Percentiles rank a stretch among this genome's conserved stretches.
phyloP scores from a whole-genome alignment of 2,113 vertebrate genomes.

The Coryphaenoides rupestris region DNA sequence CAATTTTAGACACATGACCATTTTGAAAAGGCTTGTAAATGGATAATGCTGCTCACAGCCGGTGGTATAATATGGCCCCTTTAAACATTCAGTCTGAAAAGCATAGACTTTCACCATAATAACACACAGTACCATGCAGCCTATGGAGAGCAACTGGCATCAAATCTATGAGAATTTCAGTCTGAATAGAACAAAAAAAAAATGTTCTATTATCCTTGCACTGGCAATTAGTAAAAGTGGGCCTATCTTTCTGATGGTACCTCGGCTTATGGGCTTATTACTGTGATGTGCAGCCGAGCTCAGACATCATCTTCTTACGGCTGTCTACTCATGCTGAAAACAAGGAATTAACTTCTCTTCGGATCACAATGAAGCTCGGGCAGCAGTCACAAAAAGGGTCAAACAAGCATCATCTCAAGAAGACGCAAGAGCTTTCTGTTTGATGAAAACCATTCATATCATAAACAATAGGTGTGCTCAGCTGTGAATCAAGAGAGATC shows the following conservation, averaged over 20 bases:
- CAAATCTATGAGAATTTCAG: background rate
- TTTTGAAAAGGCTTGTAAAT: too few species aligned
- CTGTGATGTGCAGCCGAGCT: background rate
- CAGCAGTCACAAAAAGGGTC: conserved; percentile 14
- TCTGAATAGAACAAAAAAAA: background rate
- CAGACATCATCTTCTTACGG: conserved; percentile 2
- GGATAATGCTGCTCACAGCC: too few species aligned
- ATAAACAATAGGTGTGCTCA: conserved; percentile 33
- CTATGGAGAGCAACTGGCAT: too few species aligned
- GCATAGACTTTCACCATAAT: too few species aligned
- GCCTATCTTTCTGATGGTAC: too few species aligned
- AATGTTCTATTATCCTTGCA: too few species aligned
- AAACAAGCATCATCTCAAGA: conserved; percentile 12
- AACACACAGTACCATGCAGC: too few species aligned
- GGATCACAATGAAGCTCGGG: conserved; percentile 25
- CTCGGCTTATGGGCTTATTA: too few species aligned
- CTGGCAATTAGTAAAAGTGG: too few species aligned
- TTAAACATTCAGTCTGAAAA: too few species aligned
- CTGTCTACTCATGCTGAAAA: conserved; percentile 42
- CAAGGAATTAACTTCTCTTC: conserved; percentile 18
- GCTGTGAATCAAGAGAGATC: background rate
- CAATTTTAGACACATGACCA: too few species aligned
- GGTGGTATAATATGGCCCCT: too few species aligned
- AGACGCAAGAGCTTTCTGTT: conserved; percentile 14
- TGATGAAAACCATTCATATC: background rate